Conservation (phyloP, 2,888 invertebrate genomes). For the Rugalucina vietnamica region DNA sequence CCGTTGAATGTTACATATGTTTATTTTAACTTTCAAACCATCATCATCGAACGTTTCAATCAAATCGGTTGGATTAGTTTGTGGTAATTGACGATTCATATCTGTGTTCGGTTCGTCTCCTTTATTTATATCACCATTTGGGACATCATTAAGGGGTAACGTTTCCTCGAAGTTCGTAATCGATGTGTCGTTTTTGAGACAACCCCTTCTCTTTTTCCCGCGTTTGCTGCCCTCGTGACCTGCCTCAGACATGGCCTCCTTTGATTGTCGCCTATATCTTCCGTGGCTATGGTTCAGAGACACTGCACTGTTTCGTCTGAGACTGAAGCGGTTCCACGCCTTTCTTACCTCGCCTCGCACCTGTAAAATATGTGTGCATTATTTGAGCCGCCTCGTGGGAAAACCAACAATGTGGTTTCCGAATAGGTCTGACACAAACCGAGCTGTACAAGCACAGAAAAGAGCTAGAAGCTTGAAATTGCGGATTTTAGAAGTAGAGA, state of each 20-base stretch:
- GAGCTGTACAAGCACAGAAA: too few relatives aligned
- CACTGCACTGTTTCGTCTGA: not conserved
- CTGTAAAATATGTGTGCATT: too few relatives aligned
- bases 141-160: not conserved
- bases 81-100: not conserved
- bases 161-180: not conserved
- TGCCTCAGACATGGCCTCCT: not conserved
- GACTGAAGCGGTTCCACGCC: constrained; percentile 17
- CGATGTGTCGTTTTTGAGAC: not conserved
- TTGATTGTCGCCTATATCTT: not conserved
- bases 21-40: not conserved
- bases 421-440: too few relatives aligned
- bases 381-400: too few relatives aligned
- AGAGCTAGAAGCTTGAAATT: too few relatives aligned
- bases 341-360: constrained; percentile 51
- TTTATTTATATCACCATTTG: not conserved
- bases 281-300: not conserved
- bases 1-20: not conserved
- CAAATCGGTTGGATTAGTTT: not conserved
- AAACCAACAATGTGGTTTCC: too few relatives aligned
- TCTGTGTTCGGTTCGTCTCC: not conserved
- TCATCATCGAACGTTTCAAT: not conserved
- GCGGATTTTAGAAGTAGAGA: too few relatives aligned
- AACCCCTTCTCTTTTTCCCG: not conserved
- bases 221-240: not conserved